Conservation (phyloP, 2,113 vertebrate species). For the Sporophila hypoxantha region DNA sequence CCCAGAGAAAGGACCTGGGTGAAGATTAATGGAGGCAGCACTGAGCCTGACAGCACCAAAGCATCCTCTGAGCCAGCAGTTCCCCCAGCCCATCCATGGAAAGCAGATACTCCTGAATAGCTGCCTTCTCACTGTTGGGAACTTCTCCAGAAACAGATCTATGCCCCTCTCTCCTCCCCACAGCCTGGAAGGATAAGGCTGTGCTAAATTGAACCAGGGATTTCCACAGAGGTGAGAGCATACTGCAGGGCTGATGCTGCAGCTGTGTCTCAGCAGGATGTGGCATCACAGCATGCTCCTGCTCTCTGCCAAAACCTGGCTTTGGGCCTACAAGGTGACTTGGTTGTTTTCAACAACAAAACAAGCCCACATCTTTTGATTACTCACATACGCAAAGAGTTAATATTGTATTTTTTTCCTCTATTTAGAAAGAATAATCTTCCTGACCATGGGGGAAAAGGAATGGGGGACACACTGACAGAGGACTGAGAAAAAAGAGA, state of each 20-base stretch:
- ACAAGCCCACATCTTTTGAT: background rate
- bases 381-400: background rate
- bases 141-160: background rate
- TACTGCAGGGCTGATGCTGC: background rate
- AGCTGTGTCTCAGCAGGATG: background rate
- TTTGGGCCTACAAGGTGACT: background rate
- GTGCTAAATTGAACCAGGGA: background rate
- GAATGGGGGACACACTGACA: background rate
- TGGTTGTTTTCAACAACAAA: background rate
- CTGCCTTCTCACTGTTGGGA: background rate
- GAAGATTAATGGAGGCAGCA: background rate
- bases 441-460: background rate
- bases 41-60: background rate
- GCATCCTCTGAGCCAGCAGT: background rate
- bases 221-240: rapidly evolving
- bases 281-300: background rate
- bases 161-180: background rate
- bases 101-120: background rate
- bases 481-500: background rate
- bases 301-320: background rate
- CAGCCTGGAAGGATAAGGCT: background rate
- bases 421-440: background rate
- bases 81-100: background rate
- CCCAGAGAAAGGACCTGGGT: background rate
- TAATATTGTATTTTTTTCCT: background rate